phyloP scores from a whole-genome alignment of 1,140 invertebrate genomes.

The Eriosoma lanigerum region DNA sequence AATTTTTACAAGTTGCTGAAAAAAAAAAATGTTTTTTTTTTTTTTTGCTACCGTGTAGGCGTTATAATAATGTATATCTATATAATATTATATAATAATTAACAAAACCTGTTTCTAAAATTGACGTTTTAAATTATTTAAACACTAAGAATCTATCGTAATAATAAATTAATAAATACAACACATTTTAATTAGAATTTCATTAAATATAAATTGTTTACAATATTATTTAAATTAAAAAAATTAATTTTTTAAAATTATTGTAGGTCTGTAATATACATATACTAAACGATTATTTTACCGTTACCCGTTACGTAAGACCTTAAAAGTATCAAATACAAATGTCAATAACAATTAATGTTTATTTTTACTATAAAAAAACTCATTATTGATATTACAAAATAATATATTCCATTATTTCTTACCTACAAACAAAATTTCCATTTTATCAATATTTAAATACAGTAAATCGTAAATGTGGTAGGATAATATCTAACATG shows the following conservation, averaged over 20 bases:
- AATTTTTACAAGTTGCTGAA: too few relatives aligned
- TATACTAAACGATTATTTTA: too few relatives aligned
- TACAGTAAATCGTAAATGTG: background rate
- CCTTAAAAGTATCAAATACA: too few relatives aligned
- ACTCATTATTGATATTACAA: background rate
- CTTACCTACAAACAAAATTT: background rate
- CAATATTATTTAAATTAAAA: slow-evolving; percentile 18
- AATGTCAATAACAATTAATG: too few relatives aligned
- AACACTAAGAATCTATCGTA: background rate
- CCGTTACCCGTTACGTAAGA: too few relatives aligned
- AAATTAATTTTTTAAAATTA: too few relatives aligned
- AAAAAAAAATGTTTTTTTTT: too few relatives aligned
- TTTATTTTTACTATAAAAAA: too few relatives aligned
- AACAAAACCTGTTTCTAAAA: slow-evolving; percentile 21
- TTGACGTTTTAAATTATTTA: background rate
- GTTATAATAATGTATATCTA: background rate
- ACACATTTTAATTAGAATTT: background rate
- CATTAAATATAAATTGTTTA: background rate
- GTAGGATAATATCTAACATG: background rate
- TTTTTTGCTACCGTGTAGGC: background rate
- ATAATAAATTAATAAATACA: slow-evolving; percentile 13
- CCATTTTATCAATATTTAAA: background rate
- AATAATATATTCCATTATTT: background rate
- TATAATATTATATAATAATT: slow-evolving; percentile 1
- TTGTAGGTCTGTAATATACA: too few relatives aligned